Base-by-base conservation (phyloP, 2,113 vertebrate species). In the Silurus meridionalis region DNA sequence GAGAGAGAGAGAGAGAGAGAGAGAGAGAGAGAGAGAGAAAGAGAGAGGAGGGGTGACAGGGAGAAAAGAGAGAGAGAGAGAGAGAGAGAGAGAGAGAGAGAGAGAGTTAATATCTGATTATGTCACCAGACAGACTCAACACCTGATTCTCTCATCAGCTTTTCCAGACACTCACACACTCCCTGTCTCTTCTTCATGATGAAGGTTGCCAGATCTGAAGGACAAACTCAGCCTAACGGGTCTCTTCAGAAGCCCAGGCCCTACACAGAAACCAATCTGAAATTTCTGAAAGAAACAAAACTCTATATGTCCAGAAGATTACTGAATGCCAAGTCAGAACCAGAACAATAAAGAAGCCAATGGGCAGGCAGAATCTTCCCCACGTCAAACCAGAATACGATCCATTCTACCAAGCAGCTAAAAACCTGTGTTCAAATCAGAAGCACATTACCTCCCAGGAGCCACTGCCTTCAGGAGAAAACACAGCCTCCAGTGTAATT, bases 71-170 rank as follows among this genome's bases (percentile, higher is more conserved):
- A 7, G 28, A 23, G 71, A 52, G 3, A 77, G 19, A 63, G 28
- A 66, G 69, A 79, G 58, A 78, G 46, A 67, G 48, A 61, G 86
- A 61, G 55, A 67, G 74, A 74, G 52, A 81, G 81, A 83, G 82
- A 85, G 52, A 53, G 82, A 90, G 91, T 86, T 90, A 91, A 88
- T 85, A 87, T 92, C 87, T 90, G 82, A 88, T 92, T 86, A 88
- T 90, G 88, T 94, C 89, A 91, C 90, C 89, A 93, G 91, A 90
- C 91, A 77, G 86, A 77, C n/a, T 80, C 85, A 91, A 81, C 91
- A 94, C 92, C 93, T 94, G 94, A 94, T 93, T 93, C 92, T 93
- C 94, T 95, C 93, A 94, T 94, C 92, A 92, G 91, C 83, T 88
- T 91, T 71, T 86, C 88, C n/a, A 85, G 81, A 89, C 88, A 69